Percentiles rank a stretch among this genome's conserved stretches.
These are phyloP conservation scores for Cantharis nigra DNA, from an alignment of 2,888 invertebrate species.

Conservation along the genomic window DNA sequence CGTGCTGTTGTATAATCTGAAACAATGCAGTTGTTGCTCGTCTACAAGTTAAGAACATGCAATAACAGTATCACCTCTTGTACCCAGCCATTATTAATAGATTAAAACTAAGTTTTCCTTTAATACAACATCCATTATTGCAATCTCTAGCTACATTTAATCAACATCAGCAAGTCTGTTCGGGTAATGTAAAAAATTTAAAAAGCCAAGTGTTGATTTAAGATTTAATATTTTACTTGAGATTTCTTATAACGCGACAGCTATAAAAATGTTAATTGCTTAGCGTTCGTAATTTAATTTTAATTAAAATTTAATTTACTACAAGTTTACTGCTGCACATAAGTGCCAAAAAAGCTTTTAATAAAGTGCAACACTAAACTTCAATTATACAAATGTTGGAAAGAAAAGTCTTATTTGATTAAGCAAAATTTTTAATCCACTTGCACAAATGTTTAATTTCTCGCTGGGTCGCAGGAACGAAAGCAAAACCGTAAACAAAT, in stretches of 20 bases:
- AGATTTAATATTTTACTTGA: not conserved
- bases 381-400: slow-evolving; percentile 1
- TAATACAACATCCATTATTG: not conserved
- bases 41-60: slow-evolving; percentile 28
- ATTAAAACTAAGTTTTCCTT: not conserved
- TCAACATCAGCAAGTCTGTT: not conserved
- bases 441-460: not conserved
- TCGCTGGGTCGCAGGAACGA: not conserved
- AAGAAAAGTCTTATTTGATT: not conserved
- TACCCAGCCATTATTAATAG: not conserved
- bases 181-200: not conserved
- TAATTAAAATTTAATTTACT: slow-evolving; percentile 4
- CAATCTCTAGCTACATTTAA: not conserved
- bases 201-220: not conserved
- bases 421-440: not conserved
- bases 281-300: not conserved
- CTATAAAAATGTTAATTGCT: not conserved
- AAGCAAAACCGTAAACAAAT: not conserved
- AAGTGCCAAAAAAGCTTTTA: not conserved
- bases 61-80: slow-evolving; percentile 26
- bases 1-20: slow-evolving; percentile 18
- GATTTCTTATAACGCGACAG: not conserved
- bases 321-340: not conserved
- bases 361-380: slow-evolving; percentile 1
- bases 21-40: slow-evolving; percentile 27